Conservation (phyloP, 2,113 vertebrate species). For the Cyprinodon tularosa region DNA sequence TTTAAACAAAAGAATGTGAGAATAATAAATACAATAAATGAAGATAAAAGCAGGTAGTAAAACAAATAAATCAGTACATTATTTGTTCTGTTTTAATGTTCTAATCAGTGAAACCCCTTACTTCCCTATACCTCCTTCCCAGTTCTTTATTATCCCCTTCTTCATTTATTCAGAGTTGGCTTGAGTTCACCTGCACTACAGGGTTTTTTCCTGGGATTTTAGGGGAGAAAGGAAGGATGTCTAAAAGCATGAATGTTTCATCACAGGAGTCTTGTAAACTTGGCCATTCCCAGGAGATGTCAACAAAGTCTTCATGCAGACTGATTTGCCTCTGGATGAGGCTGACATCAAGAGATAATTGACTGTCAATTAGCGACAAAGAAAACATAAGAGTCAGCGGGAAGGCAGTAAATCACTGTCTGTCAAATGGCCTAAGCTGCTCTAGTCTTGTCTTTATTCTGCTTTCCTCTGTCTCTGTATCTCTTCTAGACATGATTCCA, state of each 20-base stretch:
- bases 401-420: slow-evolving; percentile 68
- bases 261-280: slow-evolving; percentile 48
- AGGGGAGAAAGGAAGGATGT: slow-evolving; percentile 18
- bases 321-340: slow-evolving; percentile 36
- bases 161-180: background rate
- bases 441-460: slow-evolving; percentile 37
- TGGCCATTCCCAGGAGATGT: slow-evolving; percentile 39
- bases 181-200: background rate
- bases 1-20: too few relatives aligned
- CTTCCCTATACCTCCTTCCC: slow-evolving; percentile 28
- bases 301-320: slow-evolving; percentile 52
- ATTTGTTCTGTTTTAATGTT: slow-evolving; percentile 24
- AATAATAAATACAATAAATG: too few relatives aligned
- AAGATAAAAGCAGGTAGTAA: too few relatives aligned
- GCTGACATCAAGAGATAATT: slow-evolving; percentile 67
- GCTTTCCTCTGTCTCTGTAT: slow-evolving; percentile 22
- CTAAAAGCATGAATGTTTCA: slow-evolving; percentile 56
- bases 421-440: slow-evolving; percentile 47
- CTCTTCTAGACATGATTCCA: background rate
- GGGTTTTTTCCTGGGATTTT: background rate
- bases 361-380: slow-evolving; percentile 69
- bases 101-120: slow-evolving; percentile 29
- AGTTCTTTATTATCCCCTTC: slow-evolving; percentile 11
- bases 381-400: slow-evolving; percentile 55
- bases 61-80: background rate